Evolutionary conservation across 2,797 vertebrate genomes (phyloP).

Genomic region (Halcyon smyrnensis): DNA sequence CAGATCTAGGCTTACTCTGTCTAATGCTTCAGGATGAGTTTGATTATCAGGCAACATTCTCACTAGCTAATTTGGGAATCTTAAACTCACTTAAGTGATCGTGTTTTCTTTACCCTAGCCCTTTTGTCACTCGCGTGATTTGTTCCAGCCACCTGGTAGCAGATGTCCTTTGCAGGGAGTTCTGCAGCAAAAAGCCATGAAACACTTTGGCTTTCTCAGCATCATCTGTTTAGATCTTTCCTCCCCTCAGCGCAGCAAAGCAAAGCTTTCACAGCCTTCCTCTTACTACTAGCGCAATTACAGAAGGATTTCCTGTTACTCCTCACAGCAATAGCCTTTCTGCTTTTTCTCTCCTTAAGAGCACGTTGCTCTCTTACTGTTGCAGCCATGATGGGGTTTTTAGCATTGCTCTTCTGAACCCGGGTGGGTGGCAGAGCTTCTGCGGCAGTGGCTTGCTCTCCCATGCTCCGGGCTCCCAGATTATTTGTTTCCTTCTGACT

Average conservation of each 20-base stretch:
- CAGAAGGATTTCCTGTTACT: slow-evolving; percentile 42
- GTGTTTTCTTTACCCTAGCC: background rate
- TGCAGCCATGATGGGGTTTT: background rate
- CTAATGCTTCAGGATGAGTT: background rate
- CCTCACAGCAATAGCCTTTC: background rate
- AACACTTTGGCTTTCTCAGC: background rate
- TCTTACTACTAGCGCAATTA: background rate
- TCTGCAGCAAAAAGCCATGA: background rate
- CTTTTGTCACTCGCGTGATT: background rate
- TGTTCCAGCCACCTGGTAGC: background rate
- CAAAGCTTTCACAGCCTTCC: slow-evolving; percentile 40
- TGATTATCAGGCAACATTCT: background rate
- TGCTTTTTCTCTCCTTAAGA: background rate
- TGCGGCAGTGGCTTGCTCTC: background rate
- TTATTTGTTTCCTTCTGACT: background rate
- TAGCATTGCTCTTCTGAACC: background rate
- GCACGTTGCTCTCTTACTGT: background rate
- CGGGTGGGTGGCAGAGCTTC: background rate
- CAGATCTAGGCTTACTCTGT: background rate
- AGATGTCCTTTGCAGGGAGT: background rate
- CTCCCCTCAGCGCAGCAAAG: background rate
- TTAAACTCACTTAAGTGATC: background rate
- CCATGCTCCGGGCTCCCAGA: background rate
- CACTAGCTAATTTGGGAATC: background rate
- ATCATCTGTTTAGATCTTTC: background rate